phyloP scores from a whole-genome alignment of 2,797 vertebrate genomes.

The Falco columbarius region DNA sequence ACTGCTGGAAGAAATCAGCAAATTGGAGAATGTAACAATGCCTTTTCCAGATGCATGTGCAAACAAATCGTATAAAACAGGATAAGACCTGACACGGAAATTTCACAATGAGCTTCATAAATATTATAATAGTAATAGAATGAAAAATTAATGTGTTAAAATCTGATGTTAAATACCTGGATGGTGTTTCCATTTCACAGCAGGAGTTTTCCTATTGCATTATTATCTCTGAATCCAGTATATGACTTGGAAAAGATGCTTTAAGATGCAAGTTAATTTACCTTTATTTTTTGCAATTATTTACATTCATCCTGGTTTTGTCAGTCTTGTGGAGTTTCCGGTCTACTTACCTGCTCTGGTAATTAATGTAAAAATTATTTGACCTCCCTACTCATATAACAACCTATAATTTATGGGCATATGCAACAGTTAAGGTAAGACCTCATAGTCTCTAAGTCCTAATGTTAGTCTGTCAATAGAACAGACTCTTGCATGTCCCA shows the following conservation, averaged over 20 bases:
- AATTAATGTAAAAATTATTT: background rate
- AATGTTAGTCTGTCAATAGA: background rate
- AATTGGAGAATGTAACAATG: background rate
- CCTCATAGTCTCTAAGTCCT: background rate
- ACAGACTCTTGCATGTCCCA: background rate
- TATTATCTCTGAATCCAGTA: background rate
- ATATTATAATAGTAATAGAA: background rate
- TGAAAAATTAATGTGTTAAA: background rate
- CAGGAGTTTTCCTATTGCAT: background rate
- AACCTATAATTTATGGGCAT: background rate
- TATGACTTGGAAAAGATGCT: background rate
- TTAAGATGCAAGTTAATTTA: background rate
- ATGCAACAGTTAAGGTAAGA: background rate
- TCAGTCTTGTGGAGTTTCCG: background rate
- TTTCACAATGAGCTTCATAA: background rate
- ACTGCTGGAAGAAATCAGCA: background rate
- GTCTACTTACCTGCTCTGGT: background rate
- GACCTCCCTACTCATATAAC: background rate
- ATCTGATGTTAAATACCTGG: background rate
- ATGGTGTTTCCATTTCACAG: background rate
- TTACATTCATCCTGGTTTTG: background rate
- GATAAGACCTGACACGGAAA: background rate
- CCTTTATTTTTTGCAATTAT: background rate
- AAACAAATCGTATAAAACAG: background rate
- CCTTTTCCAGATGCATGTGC: background rate